A percentile compares a stretch with the other conserved stretches of the same genome.
phyloP scores from a whole-genome alignment of 2,113 vertebrate genomes.

The Lagopus muta region DNA sequence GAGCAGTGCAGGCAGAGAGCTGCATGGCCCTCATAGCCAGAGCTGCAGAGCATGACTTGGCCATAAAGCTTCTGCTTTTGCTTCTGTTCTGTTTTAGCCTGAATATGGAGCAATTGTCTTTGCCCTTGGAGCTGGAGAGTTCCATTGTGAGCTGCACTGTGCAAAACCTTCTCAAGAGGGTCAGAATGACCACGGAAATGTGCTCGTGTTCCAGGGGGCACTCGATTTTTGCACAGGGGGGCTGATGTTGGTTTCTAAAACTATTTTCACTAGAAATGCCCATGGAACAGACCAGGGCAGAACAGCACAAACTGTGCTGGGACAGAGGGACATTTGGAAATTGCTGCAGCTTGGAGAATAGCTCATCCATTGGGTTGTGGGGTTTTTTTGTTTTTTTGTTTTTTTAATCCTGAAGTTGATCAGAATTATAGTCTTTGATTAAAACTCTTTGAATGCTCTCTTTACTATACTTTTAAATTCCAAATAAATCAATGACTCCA shows the following conservation, averaged over 20 bases:
- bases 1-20: not conserved
- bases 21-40: not conserved
- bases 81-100: not conserved
- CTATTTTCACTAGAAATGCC: not conserved
- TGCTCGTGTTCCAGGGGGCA: not conserved
- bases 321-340: not conserved
- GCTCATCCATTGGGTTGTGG: not conserved
- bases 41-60: not conserved
- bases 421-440: not conserved
- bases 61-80: not conserved
- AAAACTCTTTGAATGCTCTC: constrained; percentile 11
- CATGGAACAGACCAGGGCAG: not conserved
- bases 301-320: not conserved
- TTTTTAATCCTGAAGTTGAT: not conserved
- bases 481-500: constrained; percentile 25
- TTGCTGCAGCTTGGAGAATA: not conserved
- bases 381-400: not conserved
- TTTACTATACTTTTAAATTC: constrained; percentile 21
- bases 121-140: not conserved
- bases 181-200: not conserved
- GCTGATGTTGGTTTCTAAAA: not conserved
- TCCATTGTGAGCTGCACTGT: not conserved
- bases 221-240: not conserved
- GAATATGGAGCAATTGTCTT: constrained; percentile 22
- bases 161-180: not conserved